phyloP scores from a whole-genome alignment of 64 coral and sea anemone genomes.

The Orbicella faveolata region DNA sequence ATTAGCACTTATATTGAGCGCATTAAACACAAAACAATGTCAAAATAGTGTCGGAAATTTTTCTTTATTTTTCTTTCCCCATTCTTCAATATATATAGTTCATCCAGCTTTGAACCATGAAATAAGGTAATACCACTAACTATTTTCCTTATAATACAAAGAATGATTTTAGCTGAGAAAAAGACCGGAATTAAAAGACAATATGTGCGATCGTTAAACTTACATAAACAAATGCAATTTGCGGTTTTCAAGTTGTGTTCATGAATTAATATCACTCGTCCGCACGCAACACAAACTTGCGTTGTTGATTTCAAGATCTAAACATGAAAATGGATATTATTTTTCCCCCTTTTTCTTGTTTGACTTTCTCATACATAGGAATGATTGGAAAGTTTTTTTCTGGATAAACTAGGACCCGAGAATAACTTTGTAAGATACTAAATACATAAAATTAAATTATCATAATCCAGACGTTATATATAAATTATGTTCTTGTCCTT shows the following conservation, averaged over 20 bases:
- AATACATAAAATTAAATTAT: constrained; percentile 54
- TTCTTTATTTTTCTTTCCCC: constrained; percentile 10
- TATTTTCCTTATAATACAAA: constrained; percentile 23
- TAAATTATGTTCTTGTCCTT: constrained; percentile 41
- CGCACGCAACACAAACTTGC: constrained; percentile 38
- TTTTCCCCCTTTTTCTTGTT: not conserved
- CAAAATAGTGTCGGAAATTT: constrained; percentile 10
- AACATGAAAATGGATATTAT: not conserved
- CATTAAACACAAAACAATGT: constrained; percentile 35
- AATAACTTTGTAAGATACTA: not conserved
- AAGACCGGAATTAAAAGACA: constrained; percentile 37
- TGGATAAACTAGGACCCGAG: not conserved
- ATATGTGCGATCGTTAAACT: constrained; percentile 44
- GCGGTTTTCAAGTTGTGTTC: constrained; percentile 31
- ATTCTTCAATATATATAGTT: constrained; percentile 32
- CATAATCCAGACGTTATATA: constrained; percentile 34
- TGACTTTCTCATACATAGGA: not conserved
- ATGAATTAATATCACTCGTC: constrained; percentile 23
- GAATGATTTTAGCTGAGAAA: constrained; percentile 5
- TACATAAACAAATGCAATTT: constrained; percentile 57
- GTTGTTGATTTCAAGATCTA: not conserved
- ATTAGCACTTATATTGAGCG: constrained; percentile 33
- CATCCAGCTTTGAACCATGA: constrained; percentile 11
- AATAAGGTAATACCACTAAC: not conserved
- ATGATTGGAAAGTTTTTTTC: not conserved